Evolutionary conservation across 2,113 vertebrate species (phyloP).

Genomic region (Ammodytes marinus): DNA sequence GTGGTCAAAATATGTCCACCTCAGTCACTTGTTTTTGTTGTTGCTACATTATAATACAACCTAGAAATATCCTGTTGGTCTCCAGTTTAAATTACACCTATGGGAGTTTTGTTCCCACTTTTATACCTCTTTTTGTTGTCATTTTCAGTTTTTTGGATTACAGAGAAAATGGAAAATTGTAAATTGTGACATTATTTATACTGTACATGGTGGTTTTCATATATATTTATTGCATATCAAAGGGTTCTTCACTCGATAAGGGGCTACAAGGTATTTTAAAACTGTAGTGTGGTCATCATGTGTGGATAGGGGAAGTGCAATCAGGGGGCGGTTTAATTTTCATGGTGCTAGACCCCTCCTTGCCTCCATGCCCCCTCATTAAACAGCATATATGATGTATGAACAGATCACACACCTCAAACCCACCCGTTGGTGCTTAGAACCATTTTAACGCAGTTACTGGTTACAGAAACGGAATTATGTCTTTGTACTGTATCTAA

Average conservation of each 20-base stretch:
- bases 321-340: conserved; percentile 74
- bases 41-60: conserved; percentile 65
- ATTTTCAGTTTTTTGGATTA: conserved; percentile 66
- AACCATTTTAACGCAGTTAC: conserved; percentile 79
- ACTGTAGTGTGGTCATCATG: conserved; percentile 69
- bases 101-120: conserved; percentile 69
- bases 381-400: conserved; percentile 74
- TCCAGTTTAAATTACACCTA: conserved; percentile 71
- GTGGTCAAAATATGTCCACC: conserved; percentile 64
- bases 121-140: conserved; percentile 82
- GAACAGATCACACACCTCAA: conserved; percentile 69
- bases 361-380: conserved; percentile 70
- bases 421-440: conserved; percentile 84
- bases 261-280: conserved; percentile 82
- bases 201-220: conserved; percentile 84
- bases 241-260: conserved; percentile 80
- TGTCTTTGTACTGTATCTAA: conserved; percentile 87
- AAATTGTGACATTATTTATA: conserved; percentile 85
- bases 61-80: conserved; percentile 56
- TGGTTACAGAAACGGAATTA: conserved; percentile 77
- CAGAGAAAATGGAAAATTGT: conserved; percentile 77
- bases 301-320: conserved; percentile 77
- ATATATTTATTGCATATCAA: conserved; percentile 88
- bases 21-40: conserved; percentile 65
- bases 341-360: conserved; percentile 85